phyloP scores from a whole-genome alignment of 2,888 invertebrate genomes.

The Girardia tigrina region DNA sequence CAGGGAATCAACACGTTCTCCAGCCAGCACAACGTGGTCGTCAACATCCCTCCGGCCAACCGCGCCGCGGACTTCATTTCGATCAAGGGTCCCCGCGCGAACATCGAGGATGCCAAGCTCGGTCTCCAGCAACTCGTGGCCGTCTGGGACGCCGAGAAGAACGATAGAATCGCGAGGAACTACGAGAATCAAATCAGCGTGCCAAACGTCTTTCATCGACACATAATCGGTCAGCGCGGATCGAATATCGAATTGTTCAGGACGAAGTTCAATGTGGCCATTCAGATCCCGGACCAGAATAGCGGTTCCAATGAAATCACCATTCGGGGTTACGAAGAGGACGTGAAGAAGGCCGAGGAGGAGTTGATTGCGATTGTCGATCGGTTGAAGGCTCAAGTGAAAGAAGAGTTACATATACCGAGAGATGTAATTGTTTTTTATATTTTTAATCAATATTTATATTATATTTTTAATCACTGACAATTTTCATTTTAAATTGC shows the following conservation, averaged over 20 bases:
- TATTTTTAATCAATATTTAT: no score
- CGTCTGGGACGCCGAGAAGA: conserved; percentile 69
- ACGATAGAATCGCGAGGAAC: conserved; percentile 62
- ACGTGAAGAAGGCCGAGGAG: conserved; percentile 71
- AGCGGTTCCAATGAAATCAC: conserved; percentile 66
- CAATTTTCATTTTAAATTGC: no score
- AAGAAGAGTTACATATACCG: conserved; percentile 29
- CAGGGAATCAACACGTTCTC: no score
- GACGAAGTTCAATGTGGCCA: conserved; percentile 73
- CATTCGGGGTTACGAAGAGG: conserved; percentile 79
- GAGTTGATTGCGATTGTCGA: conserved; percentile 81
- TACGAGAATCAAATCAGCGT: conserved; percentile 73
- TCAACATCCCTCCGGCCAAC: conserved; percentile 60
- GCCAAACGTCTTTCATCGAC: conserved; percentile 81
- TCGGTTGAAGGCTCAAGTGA: conserved; percentile 54
- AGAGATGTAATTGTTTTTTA: conserved; percentile 16
- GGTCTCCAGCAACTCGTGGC: conserved; percentile 69
- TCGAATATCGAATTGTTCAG: conserved; percentile 80
- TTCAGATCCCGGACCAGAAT: conserved; percentile 64
- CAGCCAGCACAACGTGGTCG: no score
- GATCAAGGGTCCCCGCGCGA: conserved; percentile 68
- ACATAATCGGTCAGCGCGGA: conserved; percentile 76
- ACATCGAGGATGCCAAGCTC: conserved; percentile 68
- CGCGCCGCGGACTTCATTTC: conserved; percentile 68
- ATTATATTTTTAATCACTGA: no score